Percentiles rank a stretch among this genome's conserved stretches.
Conservation (phyloP, 2,113 vertebrate genomes). For the Zapornia atra region DNA sequence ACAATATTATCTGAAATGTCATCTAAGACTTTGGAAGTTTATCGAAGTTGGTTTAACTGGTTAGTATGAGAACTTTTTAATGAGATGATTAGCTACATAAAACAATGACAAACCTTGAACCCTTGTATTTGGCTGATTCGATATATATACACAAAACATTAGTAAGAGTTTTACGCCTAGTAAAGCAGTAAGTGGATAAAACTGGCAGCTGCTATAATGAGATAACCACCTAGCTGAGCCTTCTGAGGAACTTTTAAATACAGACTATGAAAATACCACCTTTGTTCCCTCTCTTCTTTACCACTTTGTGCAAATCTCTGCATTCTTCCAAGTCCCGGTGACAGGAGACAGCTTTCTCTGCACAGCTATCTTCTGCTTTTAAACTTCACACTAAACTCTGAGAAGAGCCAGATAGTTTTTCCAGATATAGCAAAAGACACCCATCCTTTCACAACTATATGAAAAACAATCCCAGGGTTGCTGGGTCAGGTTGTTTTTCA, state of each 20-base stretch:
- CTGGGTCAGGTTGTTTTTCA: conserved; percentile 50
- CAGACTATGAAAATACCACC: neutral
- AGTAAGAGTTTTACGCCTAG: neutral
- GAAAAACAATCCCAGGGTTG: conserved; percentile 17
- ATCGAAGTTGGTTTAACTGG: neutral
- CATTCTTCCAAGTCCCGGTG: neutral
- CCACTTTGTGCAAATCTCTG: neutral
- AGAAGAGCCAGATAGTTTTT: neutral
- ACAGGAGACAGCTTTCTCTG: neutral
- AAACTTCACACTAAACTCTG: neutral
- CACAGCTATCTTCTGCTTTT: neutral
- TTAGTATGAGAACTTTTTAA: neutral
- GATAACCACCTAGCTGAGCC: neutral
- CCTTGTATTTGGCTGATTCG: neutral
- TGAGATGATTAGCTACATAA: conserved; percentile 1
- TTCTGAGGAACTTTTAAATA: neutral
- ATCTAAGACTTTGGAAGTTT: neutral
- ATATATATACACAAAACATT: neutral
- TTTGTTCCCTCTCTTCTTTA: neutral
- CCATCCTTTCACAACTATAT: neutral
- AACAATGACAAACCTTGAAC: neutral
- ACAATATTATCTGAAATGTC: conserved; percentile 18
- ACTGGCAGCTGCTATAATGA: neutral
- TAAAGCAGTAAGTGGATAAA: neutral
- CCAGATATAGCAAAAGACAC: neutral